Conservation (phyloP, 1,140 invertebrate species). For the Cryptotermes secundus region DNA sequence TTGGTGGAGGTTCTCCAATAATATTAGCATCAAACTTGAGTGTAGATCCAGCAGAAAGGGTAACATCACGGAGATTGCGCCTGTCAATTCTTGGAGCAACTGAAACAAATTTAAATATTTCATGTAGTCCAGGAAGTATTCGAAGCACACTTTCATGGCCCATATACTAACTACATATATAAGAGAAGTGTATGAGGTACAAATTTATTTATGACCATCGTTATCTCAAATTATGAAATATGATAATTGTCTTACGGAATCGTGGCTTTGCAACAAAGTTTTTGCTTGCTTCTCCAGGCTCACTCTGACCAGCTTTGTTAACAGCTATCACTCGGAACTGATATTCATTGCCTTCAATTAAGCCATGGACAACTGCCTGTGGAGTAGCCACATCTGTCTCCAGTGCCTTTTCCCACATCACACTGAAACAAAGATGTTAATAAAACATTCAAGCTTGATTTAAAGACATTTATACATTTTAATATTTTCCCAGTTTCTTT, state of each 20-base stretch:
- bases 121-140: too few species aligned
- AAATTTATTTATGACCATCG: background rate
- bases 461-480: too few species aligned
- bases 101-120: constrained; percentile 42
- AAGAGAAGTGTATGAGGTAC: too few species aligned
- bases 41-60: constrained; percentile 84
- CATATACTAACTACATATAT: background rate
- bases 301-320: constrained; percentile 91
- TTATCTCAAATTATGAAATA: background rate
- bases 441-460: too few species aligned
- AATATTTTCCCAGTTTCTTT: too few species aligned
- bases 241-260: constrained; percentile 60
- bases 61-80: constrained; percentile 83
- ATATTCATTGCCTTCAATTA: constrained; percentile 97
- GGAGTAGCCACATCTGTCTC: constrained; percentile 74
- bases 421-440: constrained; percentile 52
- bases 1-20: constrained; percentile 88
- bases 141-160: background rate
- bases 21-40: constrained; percentile 91
- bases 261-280: constrained; percentile 89
- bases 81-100: constrained; percentile 95
- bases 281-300: constrained; percentile 84
- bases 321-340: constrained; percentile 97
- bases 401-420: constrained; percentile 86
- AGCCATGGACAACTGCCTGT: constrained; percentile 74